Conservation (phyloP, 2,797 vertebrate genomes). For the Gorsachius magnificus region DNA sequence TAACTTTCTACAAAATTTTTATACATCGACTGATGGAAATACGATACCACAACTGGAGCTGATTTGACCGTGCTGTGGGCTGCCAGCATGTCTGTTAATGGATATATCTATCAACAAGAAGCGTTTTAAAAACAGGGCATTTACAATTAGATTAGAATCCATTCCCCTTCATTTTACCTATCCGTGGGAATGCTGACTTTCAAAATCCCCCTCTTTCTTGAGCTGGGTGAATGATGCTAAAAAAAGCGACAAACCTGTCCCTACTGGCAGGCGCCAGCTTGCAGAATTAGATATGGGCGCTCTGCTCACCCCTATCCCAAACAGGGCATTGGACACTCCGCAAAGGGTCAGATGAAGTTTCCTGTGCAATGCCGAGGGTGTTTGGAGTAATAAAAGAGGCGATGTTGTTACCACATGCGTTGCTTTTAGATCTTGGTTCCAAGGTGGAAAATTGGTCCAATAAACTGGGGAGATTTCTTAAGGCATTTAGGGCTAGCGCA, state of each 20-base stretch:
- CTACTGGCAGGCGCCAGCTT: not conserved
- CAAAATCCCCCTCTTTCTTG: slow-evolving; percentile 2
- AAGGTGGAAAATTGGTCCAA: not conserved
- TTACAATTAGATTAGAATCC: slow-evolving; percentile 66
- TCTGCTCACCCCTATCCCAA: not conserved
- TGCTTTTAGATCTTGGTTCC: not conserved
- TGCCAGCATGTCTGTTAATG: slow-evolving; percentile 33
- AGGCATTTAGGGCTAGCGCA: not conserved
- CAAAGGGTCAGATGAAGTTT: not conserved
- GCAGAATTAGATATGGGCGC: not conserved
- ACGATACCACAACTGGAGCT: not conserved
- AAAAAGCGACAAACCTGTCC: slow-evolving; percentile 14
- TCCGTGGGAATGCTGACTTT: slow-evolving; percentile 45
- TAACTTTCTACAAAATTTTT: not conserved
- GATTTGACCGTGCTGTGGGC: not conserved
- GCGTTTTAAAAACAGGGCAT: slow-evolving; percentile 44
- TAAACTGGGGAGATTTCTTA: not conserved
- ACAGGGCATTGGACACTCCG: not conserved
- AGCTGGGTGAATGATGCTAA: slow-evolving; percentile 20
- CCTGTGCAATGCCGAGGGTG: not conserved
- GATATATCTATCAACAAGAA: slow-evolving; percentile 43
- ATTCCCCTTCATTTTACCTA: slow-evolving; percentile 59
- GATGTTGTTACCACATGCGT: not conserved
- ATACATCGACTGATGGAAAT: not conserved
- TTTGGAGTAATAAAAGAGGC: not conserved